Conservation (phyloP, 2,888 invertebrate species). For the Drosophila rubida region DNA sequence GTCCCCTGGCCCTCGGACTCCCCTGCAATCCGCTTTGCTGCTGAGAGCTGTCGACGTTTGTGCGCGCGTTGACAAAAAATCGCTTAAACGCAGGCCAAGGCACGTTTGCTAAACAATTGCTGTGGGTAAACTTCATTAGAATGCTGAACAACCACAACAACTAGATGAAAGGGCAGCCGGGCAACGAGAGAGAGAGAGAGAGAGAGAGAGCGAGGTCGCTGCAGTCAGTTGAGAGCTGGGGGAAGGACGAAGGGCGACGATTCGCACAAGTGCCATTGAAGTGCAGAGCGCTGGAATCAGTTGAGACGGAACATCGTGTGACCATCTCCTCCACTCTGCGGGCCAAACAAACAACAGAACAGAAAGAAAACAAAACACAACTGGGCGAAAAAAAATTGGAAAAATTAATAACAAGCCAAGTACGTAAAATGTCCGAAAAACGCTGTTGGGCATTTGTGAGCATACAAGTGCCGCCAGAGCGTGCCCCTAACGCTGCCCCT, state of each 20-base stretch:
- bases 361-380: neutral
- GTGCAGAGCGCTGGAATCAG: constrained; percentile 46
- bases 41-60: constrained; percentile 63
- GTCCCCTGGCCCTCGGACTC: neutral
- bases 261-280: constrained; percentile 68
- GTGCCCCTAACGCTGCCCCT: neutral
- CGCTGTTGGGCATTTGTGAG: constrained; percentile 67
- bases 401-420: constrained; percentile 68
- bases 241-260: constrained; percentile 24
- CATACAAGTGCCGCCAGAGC: constrained; percentile 33
- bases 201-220: neutral
- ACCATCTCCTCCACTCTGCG: constrained; percentile 6
- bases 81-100: constrained; percentile 81
- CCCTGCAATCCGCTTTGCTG: too few species aligned
- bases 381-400: constrained; percentile 17
- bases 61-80: constrained; percentile 79
- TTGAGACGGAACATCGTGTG: constrained; percentile 14
- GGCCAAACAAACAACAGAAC: constrained; percentile 38
- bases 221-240: neutral
- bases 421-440: constrained; percentile 66
- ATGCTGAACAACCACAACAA: constrained; percentile 56
- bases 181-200: too few species aligned
- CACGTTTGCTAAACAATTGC: constrained; percentile 84
- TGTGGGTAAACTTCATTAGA: constrained; percentile 83
- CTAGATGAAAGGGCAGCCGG: constrained; percentile 6